These are phyloP conservation scores for Mesoclemmys tuberculata DNA, from an alignment of 2,113 vertebrate genomes.

Conservation along the genomic window DNA sequence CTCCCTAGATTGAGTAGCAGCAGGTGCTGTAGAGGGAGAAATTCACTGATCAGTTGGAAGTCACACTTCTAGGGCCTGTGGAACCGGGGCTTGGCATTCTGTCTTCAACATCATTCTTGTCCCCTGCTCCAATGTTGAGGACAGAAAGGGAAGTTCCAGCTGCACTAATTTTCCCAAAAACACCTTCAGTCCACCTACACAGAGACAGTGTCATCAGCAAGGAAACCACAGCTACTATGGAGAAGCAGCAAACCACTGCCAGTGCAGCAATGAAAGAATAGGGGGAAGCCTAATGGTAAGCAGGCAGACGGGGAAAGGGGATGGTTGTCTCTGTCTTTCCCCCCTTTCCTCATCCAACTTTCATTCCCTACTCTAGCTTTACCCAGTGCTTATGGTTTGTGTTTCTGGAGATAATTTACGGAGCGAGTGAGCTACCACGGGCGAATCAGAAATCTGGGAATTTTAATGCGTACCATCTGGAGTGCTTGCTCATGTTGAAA, in stretches of 20 bases:
- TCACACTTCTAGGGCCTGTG: not conserved
- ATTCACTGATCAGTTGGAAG: accelerated
- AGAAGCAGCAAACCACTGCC: not conserved
- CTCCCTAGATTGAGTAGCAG: not conserved
- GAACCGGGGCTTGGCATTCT: not conserved
- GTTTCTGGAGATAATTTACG: conserved; percentile 37
- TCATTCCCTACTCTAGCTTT: not conserved
- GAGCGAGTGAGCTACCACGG: conserved; percentile 32
- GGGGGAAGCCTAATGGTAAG: not conserved
- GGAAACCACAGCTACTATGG: not conserved
- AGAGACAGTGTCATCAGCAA: not conserved
- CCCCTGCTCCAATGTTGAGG: not conserved
- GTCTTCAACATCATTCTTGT: not conserved
- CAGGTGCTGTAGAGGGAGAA: not conserved
- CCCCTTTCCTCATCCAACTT: not conserved
- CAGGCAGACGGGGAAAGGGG: not conserved
- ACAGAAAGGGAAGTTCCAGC: not conserved
- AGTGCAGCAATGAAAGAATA: not conserved
- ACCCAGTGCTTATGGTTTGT: conserved; percentile 24
- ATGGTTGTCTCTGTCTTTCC: not conserved
- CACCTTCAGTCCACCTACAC: not conserved
- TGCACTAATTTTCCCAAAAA: not conserved
- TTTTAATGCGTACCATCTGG: conserved; percentile 77
- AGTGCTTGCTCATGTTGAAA: conserved; percentile 55
- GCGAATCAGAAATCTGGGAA: conserved; percentile 53